Percentiles rank a stretch among this genome's conserved stretches.
Conservation (phyloP, 2,888 invertebrate species). For the Sabatieria punctata region DNA sequence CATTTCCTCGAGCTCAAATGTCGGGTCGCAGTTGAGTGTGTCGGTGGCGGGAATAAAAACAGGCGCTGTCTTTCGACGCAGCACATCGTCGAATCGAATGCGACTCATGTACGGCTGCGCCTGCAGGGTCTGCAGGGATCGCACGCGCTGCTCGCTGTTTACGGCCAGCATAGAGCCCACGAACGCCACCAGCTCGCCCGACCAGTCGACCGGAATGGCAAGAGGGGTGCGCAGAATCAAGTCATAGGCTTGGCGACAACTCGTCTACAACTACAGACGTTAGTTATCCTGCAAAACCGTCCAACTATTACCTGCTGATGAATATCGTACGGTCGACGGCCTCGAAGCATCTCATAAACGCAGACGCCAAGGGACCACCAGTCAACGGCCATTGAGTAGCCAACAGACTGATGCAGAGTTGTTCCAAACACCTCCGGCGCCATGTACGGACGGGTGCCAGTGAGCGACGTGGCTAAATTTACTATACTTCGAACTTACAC, state of each 20-base stretch:
- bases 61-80: conserved; percentile 34
- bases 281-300: no score
- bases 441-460: conserved; percentile 68
- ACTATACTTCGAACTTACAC: no score
- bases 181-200: conserved; percentile 23
- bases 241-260: neutral
- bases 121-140: conserved; percentile 47
- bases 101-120: conserved; percentile 45
- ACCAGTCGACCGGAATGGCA: conserved; percentile 24
- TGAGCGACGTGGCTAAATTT: neutral
- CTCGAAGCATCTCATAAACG: conserved; percentile 49
- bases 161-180: conserved; percentile 26
- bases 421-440: conserved; percentile 33
- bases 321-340: conserved; percentile 13
- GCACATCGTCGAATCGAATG: conserved; percentile 45
- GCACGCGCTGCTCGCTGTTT: conserved; percentile 48
- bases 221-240: conserved; percentile 11
- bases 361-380: conserved; percentile 72
- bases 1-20: conserved; percentile 73
- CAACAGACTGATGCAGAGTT: conserved; percentile 44
- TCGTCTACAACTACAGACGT: no score
- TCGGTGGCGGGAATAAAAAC: conserved; percentile 43
- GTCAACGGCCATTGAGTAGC: conserved; percentile 52
- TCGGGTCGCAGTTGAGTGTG: conserved; percentile 69
- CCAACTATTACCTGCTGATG: no score